Evolutionary conservation across 2,797 vertebrate genomes (phyloP).

Genomic region (Pipistrellus kuhlii): DNA sequence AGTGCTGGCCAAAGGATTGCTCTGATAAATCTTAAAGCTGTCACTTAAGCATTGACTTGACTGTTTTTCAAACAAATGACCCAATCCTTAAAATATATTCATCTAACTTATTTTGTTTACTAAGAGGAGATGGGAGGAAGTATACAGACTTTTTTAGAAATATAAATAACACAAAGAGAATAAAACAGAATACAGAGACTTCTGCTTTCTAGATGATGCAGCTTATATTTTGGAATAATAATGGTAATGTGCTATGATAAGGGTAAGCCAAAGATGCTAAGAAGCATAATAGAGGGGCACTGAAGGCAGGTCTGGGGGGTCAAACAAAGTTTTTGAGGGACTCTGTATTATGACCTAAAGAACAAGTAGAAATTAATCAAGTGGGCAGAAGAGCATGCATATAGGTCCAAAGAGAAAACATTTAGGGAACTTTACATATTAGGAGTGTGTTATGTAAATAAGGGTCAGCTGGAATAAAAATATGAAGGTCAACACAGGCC

Average conservation of each 20-base stretch:
- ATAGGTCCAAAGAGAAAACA: background rate
- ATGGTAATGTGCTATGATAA: background rate
- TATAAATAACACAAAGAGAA: background rate
- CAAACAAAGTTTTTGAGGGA: background rate
- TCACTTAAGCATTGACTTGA: background rate
- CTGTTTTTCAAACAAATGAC: constrained; percentile 39
- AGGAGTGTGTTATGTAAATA: background rate
- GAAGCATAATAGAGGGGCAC: background rate
- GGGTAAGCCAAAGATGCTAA: background rate
- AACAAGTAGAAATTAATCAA: background rate
- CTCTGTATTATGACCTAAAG: background rate
- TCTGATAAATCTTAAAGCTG: constrained; percentile 50
- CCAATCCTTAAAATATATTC: constrained; percentile 15
- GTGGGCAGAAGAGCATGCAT: background rate
- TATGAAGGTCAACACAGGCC: background rate
- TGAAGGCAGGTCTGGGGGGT: background rate
- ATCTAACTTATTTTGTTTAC: constrained; percentile 50
- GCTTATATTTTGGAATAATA: background rate
- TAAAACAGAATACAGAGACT: background rate
- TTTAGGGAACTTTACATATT: background rate
- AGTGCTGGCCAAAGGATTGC: background rate
- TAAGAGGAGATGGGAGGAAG: background rate
- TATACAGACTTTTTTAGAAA: background rate
- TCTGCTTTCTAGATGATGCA: background rate
- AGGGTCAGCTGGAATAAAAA: background rate